A percentile compares a stretch with the other conserved stretches of the same genome.
Conservation (phyloP, 2,113 vertebrate genomes). For the Coregonus clupeaformis region DNA sequence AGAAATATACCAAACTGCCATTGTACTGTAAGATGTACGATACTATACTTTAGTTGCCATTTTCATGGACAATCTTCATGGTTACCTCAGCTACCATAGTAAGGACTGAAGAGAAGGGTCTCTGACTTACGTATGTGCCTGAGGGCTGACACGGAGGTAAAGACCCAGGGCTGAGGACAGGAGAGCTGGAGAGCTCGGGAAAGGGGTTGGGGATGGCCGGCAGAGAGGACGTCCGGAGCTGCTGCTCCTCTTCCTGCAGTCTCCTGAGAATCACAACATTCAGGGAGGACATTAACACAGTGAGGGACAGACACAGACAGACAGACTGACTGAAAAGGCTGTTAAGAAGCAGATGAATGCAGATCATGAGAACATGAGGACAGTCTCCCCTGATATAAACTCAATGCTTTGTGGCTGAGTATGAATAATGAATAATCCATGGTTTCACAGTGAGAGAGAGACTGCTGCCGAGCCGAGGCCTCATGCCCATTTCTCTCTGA, state of each 20-base stretch:
- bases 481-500: conserved; percentile 71
- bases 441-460: conserved; percentile 28
- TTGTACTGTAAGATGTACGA: too few species aligned
- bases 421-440: conserved; percentile 35
- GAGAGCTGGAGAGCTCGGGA: conserved; percentile 90
- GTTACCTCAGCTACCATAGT: neutral
- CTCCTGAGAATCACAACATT: conserved; percentile 71
- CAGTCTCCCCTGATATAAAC: neutral
- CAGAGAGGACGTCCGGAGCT: conserved; percentile 89
- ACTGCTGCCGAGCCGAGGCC: conserved; percentile 19
- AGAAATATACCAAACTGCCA: too few species aligned
- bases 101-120: neutral
- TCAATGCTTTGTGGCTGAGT: too few species aligned
- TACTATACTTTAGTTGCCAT: too few species aligned
- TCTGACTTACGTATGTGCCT: conserved; percentile 81
- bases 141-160: conserved; percentile 83
- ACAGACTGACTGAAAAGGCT: neutral
- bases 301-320: neutral
- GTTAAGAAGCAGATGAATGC: neutral
- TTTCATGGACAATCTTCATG: too few species aligned
- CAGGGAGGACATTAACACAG: conserved; percentile 5
- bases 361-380: neutral
- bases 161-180: conserved; percentile 84
- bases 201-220: conserved; percentile 98
- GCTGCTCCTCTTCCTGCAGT: conserved; percentile 89